phyloP scores from a whole-genome alignment of 2,888 invertebrate species.

The Apocheima hispidaria region DNA sequence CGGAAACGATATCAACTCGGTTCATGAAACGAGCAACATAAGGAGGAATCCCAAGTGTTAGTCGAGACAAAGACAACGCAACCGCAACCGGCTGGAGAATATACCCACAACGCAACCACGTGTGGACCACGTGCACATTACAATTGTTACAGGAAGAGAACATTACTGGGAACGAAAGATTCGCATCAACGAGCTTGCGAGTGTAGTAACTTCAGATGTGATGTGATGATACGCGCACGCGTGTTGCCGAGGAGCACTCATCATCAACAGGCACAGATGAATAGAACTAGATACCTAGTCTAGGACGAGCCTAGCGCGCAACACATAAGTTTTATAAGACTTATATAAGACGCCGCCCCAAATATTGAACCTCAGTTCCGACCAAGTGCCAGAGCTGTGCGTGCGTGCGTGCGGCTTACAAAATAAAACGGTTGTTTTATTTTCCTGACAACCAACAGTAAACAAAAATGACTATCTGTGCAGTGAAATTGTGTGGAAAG shows the following conservation, averaged over 20 bases:
- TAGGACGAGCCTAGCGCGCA: too few species aligned
- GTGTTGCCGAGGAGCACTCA: conserved; percentile 50
- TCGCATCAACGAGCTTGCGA: background rate
- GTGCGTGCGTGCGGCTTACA: too few species aligned
- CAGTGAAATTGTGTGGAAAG: too few species aligned
- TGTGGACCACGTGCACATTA: conserved; percentile 23
- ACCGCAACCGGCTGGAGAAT: background rate
- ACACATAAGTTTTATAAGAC: too few species aligned
- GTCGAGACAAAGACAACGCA: background rate
- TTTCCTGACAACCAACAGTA: too few species aligned
- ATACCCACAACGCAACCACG: conserved; percentile 14
- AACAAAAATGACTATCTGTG: too few species aligned
- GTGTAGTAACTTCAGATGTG: background rate
- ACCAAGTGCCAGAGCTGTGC: too few species aligned
- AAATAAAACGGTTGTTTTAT: too few species aligned
- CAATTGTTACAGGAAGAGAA: background rate
- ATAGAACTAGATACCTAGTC: too few species aligned
- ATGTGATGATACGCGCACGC: conserved; percentile 52
- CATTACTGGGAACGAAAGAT: background rate
- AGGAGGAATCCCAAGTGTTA: conserved; percentile 11
- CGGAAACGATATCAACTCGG: conserved; percentile 3
- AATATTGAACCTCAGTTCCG: too few species aligned
- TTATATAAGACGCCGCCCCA: too few species aligned
- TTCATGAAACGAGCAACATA: conserved; percentile 20
- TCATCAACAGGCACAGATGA: too few species aligned